Evolutionary conservation across 2,113 vertebrate species (phyloP).

Genomic region (Nyctereutes procyonoides): DNA sequence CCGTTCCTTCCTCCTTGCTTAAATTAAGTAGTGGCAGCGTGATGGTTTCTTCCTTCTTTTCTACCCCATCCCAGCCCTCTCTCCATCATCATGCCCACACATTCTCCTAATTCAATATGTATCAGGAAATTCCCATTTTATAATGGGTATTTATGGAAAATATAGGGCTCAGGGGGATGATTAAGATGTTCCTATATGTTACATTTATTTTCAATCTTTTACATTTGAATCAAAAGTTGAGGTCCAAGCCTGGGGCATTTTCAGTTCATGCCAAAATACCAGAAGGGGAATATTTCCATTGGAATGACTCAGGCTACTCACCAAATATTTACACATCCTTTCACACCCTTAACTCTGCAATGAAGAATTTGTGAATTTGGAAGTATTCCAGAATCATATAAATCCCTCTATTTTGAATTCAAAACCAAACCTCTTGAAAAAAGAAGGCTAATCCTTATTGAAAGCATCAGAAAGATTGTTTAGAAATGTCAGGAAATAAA

Average conservation of each 20-base stretch:
- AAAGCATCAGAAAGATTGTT: slow-evolving; percentile 29
- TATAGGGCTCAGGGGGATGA: slow-evolving; percentile 5
- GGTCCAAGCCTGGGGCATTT: slow-evolving; percentile 39
- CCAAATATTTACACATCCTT: slow-evolving; percentile 82
- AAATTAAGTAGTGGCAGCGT: background rate
- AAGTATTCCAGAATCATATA: slow-evolving; percentile 75
- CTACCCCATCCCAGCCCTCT: background rate
- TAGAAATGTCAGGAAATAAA: slow-evolving; percentile 61
- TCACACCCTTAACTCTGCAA: slow-evolving; percentile 73
- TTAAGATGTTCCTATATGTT: slow-evolving; percentile 53
- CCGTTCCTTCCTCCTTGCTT: background rate
- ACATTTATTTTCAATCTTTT: slow-evolving; percentile 66
- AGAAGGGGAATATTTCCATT: slow-evolving; percentile 72
- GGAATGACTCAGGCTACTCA: slow-evolving; percentile 71
- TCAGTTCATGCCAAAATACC: slow-evolving; percentile 69
- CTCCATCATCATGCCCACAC: background rate
- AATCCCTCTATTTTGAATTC: slow-evolving; percentile 69
- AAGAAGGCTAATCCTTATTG: slow-evolving; percentile 43
- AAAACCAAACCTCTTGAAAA: slow-evolving; percentile 65
- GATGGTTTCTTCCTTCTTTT: background rate
- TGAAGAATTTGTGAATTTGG: slow-evolving; percentile 79
- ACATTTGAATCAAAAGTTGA: slow-evolving; percentile 64
- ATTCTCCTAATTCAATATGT: background rate
- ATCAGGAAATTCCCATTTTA: slow-evolving; percentile 58
- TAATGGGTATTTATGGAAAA: slow-evolving; percentile 62